These are phyloP conservation scores for Hypselothyrea guttata DNA, from an alignment of 2,888 invertebrate species.

Conservation along the genomic window DNA sequence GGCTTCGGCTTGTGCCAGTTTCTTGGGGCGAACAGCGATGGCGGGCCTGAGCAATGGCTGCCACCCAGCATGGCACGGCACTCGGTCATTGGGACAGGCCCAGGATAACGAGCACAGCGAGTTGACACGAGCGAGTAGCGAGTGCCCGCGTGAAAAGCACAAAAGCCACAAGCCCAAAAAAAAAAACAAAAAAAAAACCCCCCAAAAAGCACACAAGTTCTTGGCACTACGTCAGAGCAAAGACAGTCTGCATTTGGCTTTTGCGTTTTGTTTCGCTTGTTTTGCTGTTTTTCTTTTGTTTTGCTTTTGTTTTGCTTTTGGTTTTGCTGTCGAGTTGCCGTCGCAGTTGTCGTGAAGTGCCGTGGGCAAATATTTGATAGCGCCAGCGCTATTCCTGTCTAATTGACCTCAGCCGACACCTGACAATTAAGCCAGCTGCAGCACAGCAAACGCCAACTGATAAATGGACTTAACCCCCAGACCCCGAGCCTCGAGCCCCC, in stretches of 20 bases:
- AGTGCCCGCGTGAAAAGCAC: neutral
- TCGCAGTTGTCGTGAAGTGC: conserved; percentile 25
- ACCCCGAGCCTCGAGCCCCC: neutral
- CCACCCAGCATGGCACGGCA: conserved; percentile 37
- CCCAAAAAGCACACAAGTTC: conserved; percentile 8
- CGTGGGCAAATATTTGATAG: conserved; percentile 41
- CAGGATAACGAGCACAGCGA: conserved; percentile 46
- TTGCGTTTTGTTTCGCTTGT: conserved; percentile 8
- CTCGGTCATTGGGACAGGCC: conserved; percentile 79
- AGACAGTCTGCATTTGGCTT: conserved; percentile 31
- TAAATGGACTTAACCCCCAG: conserved; percentile 18
- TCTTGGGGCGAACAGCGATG: conserved; percentile 1
- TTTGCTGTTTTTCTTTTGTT: conserved; percentile 19
- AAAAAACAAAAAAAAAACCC: conserved; percentile 2
- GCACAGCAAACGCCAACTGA: conserved; percentile 26
- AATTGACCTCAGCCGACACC: conserved; percentile 49
- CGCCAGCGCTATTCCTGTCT: conserved; percentile 28
- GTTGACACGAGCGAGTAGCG: conserved; percentile 10
- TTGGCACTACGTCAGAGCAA: conserved; percentile 49
- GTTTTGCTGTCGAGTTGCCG: neutral
- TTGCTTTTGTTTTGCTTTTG: conserved; percentile 1
- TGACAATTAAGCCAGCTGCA: conserved; percentile 50
- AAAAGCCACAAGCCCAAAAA: conserved; percentile 4
- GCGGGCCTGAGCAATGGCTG: neutral
- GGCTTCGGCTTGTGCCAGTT: conserved; percentile 25